Evolutionary conservation across 2,797 vertebrate genomes (phyloP), one percentile per base, ranked within the genome.

Genomic region (Heliangelus exortis): DNA sequence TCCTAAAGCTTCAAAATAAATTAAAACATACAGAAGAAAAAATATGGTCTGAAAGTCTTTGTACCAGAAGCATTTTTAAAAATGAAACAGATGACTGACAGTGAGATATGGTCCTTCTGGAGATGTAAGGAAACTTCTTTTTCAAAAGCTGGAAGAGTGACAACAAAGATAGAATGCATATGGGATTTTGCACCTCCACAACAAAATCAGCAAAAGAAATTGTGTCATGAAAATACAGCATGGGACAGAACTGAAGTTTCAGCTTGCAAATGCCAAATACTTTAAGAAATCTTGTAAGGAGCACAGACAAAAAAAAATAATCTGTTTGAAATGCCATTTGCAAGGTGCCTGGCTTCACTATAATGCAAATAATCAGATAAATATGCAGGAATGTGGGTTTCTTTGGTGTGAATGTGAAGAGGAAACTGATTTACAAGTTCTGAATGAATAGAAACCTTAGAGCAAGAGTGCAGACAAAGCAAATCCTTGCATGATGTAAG

Each of bases 351-450:
- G 61, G 72, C 84, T 96, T 95, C 87, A 89, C 94, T 93, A 68
- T 89, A 96, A 95, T 89, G 89, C 91, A 95, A 93, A 94, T 82
- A 90, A 51, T 88, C 62, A 90, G 55, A 81, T 47, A 96, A 97
- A 95, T 92, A 96, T 90, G 95, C 90, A 96, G 96, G 93, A 96
- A 97, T 97, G 94, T 85, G 91, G 28, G 69, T 85, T 96, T 94
- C 55, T 95, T 95, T 9, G 10, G 43, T 94, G 94, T 94, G 82
- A 91, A 76, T 86, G 39, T 55, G 94, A 97, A 96, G 91, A 97
- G 92, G 94, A 97, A 97, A 96, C 92, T 88, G 93, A 96, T 95
- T 96, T 93, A 95, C 89, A 95, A 96, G 96, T 80, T 77, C 92
- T 89, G 82, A 94, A 92, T 79, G 76, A 91, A 92, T 31, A 87